Evolutionary conservation across 2,797 vertebrate species (phyloP).

Genomic region (Nannoperca australis): DNA sequence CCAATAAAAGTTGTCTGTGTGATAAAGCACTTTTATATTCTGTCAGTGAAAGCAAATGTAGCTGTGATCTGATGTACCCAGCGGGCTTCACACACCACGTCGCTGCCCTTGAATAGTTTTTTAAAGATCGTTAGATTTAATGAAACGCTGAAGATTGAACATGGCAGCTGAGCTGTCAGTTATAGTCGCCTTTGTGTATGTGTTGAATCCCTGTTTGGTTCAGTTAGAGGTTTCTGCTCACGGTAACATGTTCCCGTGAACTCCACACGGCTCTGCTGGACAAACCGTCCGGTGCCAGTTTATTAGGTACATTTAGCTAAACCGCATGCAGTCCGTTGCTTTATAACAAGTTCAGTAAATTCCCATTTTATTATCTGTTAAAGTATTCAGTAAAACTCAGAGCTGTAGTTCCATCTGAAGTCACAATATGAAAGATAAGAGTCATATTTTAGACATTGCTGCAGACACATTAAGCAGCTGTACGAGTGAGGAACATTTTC

Average conservation of each 20-base stretch:
- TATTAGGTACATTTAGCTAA: background rate
- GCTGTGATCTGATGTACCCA: background rate
- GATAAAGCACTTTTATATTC: no score
- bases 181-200: background rate
- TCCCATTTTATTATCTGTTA: background rate
- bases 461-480: background rate
- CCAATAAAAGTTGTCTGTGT: no score
- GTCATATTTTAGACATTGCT: background rate
- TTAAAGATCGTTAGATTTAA: background rate
- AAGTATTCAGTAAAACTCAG: background rate
- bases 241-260: background rate
- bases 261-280: background rate
- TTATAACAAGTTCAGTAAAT: background rate
- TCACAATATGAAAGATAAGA: background rate
- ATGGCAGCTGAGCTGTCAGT: background rate
- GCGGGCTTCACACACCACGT: background rate
- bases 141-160: background rate
- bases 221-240: background rate
- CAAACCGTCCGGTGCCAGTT: background rate
- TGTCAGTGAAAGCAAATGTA: no score
- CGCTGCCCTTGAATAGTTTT: conserved; percentile 20
- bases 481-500: background rate
- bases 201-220: background rate
- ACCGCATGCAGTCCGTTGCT: background rate
- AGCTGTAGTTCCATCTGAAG: background rate